These are phyloP conservation scores for Ispidina lecontei DNA, from an alignment of 2,797 vertebrate genomes.

Conservation along the genomic window DNA sequence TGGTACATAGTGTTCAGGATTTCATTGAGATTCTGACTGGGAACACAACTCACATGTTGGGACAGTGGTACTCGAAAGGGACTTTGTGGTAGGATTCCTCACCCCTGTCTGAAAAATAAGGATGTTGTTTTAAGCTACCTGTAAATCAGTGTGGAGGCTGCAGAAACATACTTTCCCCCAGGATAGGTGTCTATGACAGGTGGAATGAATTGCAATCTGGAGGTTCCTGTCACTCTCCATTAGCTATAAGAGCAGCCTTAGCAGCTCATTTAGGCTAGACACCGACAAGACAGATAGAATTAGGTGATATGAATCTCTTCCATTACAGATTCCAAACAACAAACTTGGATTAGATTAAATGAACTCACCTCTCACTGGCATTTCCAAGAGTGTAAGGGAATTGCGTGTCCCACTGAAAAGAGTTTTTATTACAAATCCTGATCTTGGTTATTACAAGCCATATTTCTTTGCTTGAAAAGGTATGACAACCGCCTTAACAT, in stretches of 20 bases:
- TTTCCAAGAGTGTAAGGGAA: neutral
- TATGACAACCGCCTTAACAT: neutral
- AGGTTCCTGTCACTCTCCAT: constrained; percentile 19
- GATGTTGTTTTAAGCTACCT: neutral
- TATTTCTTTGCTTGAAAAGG: neutral
- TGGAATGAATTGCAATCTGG: neutral
- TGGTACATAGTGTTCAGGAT: neutral
- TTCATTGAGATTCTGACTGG: neutral
- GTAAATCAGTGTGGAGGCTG: neutral
- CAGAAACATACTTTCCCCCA: neutral
- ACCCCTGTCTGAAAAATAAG: neutral
- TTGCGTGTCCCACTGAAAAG: neutral
- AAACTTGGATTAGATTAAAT: constrained; percentile 13
- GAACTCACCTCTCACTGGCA: neutral
- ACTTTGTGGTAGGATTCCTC: neutral
- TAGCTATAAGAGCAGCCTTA: neutral
- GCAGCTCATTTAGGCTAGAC: constrained; percentile 31
- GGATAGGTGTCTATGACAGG: neutral
- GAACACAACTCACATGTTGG: neutral
- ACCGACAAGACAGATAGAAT: constrained; percentile 27
- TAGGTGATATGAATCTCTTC: constrained; percentile 55
- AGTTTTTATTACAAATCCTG: neutral
- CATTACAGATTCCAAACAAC: constrained; percentile 45
- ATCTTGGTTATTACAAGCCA: neutral
- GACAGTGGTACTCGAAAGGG: neutral